Evolutionary conservation across 2,797 vertebrate genomes (phyloP).

Genomic region (Muscicapa comitata): DNA sequence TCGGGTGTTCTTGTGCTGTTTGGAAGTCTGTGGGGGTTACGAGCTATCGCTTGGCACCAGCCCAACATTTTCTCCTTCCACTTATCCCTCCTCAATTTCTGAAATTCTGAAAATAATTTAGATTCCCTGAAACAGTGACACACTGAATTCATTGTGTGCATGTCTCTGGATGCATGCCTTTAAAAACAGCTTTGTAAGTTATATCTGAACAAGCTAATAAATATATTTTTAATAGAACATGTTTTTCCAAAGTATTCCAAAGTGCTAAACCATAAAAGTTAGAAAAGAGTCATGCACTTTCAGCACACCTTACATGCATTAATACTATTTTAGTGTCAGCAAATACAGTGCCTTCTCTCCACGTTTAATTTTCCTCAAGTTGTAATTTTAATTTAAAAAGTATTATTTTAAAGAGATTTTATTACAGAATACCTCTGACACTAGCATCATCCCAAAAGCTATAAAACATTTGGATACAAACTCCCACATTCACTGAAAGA

Average conservation of each 20-base stretch:
- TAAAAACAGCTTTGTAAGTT: conserved; percentile 29
- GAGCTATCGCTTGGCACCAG: conserved; percentile 82
- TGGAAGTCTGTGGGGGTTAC: conserved; percentile 79
- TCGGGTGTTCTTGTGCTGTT: conserved; percentile 78
- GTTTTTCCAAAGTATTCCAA: neutral
- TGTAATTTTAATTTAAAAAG: neutral
- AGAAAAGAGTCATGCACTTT: neutral
- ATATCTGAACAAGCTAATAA: neutral
- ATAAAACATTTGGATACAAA: neutral
- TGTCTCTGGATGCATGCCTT: conserved; percentile 59
- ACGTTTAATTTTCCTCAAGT: neutral
- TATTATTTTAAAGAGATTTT: neutral
- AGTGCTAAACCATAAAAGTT: neutral
- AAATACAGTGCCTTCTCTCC: neutral
- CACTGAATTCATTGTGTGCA: conserved; percentile 33
- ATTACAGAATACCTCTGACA: neutral
- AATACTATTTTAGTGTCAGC: neutral
- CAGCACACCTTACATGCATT: neutral
- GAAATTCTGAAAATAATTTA: conserved; percentile 84
- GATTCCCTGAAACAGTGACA: conserved; percentile 77
- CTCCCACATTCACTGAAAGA: neutral
- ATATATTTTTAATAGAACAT: neutral
- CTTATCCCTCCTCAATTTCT: conserved; percentile 80
- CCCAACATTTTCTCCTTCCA: conserved; percentile 83
- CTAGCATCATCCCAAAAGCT: neutral